These are phyloP conservation scores for Aphis craccivora DNA, from an alignment of 1,140 invertebrate genomes.

Conservation along the genomic window DNA sequence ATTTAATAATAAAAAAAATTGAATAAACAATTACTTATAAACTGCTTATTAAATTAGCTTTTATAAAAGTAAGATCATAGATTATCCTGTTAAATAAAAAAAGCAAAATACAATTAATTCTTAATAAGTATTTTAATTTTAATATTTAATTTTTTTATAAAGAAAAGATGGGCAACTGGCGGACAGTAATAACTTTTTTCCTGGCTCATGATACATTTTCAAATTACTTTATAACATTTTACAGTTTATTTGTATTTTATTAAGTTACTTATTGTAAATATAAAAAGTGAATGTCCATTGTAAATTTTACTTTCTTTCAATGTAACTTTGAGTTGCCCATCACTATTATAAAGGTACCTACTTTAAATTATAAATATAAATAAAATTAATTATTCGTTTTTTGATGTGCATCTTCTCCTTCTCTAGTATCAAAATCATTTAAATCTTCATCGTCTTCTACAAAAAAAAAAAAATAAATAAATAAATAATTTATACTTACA, in stretches of 20 bases:
- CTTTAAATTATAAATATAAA: slow-evolving; percentile 25
- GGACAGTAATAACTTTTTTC: no score
- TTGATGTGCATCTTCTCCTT: slow-evolving; percentile 26
- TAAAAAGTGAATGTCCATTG: no score
- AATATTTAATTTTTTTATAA: background rate
- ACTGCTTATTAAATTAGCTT: background rate
- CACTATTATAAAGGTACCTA: background rate
- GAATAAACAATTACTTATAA: background rate
- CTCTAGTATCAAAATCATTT: slow-evolving; percentile 33
- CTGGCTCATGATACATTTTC: no score
- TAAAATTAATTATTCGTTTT: background rate
- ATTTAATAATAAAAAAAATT: background rate
- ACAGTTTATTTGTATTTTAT: no score
- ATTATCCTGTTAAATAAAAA: background rate
- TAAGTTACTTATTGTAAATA: no score
- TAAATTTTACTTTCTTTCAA: no score
- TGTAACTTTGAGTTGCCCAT: no score
- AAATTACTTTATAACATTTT: no score
- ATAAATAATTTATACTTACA: no score
- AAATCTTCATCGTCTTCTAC: slow-evolving; percentile 45
- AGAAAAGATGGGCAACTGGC: no score
- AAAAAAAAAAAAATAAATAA: slow-evolving; percentile 19
- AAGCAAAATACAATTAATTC: background rate
- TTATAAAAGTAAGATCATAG: background rate
- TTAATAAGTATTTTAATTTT: background rate